Evolutionary conservation across 2,888 invertebrate species (phyloP).

Genomic region (Ectropis crepuscularia): DNA sequence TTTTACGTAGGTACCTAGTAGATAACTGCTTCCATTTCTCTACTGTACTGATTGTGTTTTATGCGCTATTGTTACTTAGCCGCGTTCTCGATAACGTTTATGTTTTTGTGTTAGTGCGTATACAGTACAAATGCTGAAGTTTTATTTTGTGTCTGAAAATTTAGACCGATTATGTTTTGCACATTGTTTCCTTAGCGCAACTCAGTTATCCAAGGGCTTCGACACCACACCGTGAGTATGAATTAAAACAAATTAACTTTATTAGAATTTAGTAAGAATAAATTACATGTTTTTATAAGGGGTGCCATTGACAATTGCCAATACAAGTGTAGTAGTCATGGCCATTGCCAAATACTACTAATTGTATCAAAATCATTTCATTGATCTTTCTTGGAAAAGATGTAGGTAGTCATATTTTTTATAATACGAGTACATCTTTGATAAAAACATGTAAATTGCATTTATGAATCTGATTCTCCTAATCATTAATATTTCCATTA

Average conservation of each 20-base stretch:
- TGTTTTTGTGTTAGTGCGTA: constrained; percentile 16
- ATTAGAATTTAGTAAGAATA: neutral
- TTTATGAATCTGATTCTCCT: too few relatives aligned
- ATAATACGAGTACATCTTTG: too few relatives aligned
- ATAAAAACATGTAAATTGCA: too few relatives aligned
- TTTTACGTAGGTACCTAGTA: neutral
- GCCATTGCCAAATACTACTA: too few relatives aligned
- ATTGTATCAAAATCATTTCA: too few relatives aligned
- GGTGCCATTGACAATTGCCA: too few relatives aligned
- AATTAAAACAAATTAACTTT: constrained; percentile 19
- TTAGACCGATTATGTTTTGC: constrained; percentile 24
- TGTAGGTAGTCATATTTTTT: too few relatives aligned
- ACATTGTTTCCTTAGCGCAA: constrained; percentile 67
- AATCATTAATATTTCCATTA: too few relatives aligned
- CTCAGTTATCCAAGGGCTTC: constrained; percentile 81
- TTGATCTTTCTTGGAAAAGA: too few relatives aligned
- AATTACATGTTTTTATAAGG: too few relatives aligned
- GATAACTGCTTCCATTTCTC: constrained; percentile 16
- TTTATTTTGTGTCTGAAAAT: constrained; percentile 17
- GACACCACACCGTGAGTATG: constrained; percentile 80
- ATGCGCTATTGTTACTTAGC: constrained; percentile 45
- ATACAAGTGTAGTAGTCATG: too few relatives aligned
- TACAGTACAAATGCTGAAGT: constrained; percentile 36
- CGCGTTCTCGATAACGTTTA: constrained; percentile 41
- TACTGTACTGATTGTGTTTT: constrained; percentile 38